Conservation (phyloP, 2,113 vertebrate genomes). For the Cyprinodon variegatus region DNA sequence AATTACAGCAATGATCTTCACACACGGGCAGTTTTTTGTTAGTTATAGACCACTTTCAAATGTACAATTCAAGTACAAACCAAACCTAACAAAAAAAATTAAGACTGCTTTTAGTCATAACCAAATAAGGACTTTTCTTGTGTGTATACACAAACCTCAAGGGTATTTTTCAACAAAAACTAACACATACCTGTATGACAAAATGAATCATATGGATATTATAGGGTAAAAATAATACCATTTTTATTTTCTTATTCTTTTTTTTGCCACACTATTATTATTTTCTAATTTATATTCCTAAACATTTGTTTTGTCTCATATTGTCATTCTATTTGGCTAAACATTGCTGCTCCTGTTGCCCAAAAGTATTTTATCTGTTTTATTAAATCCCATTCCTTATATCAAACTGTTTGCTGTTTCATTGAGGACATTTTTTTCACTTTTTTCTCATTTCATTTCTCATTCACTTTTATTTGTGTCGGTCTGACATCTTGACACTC, state of each 20-base stretch:
- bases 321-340: neutral
- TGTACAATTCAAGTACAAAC: too few relatives aligned
- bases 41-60: too few relatives aligned
- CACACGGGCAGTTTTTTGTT: too few relatives aligned
- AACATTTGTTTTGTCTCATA: neutral
- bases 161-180: too few relatives aligned
- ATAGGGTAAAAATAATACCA: too few relatives aligned
- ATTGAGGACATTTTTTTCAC: neutral
- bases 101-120: too few relatives aligned
- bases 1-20: too few relatives aligned
- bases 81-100: too few relatives aligned
- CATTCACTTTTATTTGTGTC: neutral
- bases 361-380: neutral
- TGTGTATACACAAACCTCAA: too few relatives aligned
- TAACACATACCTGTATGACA: too few relatives aligned
- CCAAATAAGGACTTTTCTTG: too few relatives aligned
- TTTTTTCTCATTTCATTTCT: neutral
- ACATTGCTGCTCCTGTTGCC: neutral
- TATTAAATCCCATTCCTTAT: neutral
- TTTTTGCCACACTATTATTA: neutral
- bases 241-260: neutral
- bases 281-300: neutral
- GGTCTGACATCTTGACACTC: conserved; percentile 6
- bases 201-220: too few relatives aligned
- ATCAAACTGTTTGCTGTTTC: neutral